A percentile compares a stretch with the other conserved stretches of the same genome.
Evolutionary conservation across 2,888 invertebrate species (phyloP).

Genomic region (Amphiduros pacificus): DNA sequence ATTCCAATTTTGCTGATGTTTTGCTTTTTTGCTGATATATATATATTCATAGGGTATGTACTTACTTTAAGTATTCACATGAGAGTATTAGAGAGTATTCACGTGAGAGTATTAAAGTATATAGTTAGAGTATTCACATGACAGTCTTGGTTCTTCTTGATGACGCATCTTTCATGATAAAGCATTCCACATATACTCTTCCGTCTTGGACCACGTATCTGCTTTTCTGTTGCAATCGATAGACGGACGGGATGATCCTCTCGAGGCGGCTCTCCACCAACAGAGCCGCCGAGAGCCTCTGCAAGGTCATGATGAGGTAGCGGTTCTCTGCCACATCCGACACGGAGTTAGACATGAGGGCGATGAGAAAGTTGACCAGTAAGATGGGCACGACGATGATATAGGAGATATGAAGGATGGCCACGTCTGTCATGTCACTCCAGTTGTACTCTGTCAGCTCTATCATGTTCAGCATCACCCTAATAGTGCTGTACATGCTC

Average conservation of each 20-base stretch:
- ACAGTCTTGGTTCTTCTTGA: too few species aligned
- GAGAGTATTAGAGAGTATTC: too few species aligned
- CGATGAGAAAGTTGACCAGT: slow-evolving; percentile 25
- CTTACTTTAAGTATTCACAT: too few species aligned
- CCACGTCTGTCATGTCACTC: slow-evolving; percentile 2
- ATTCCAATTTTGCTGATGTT: too few species aligned
- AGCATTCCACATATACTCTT: slow-evolving; percentile 15
- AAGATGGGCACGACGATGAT: slow-evolving; percentile 21
- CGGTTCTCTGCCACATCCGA: slow-evolving; percentile 18
- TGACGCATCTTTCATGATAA: slow-evolving; percentile 7
- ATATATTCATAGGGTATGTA: too few species aligned
- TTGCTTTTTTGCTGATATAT: too few species aligned
- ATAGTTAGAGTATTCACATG: too few species aligned
- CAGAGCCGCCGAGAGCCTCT: slow-evolving; percentile 13
- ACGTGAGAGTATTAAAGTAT: too few species aligned
- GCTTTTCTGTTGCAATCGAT: background rate
- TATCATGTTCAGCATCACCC: slow-evolving; percentile 21
- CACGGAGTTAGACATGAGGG: slow-evolving; percentile 22
- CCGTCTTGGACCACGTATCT: slow-evolving; percentile 1
- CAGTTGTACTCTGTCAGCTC: slow-evolving; percentile 16
- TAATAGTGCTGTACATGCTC: slow-evolving; percentile 20
- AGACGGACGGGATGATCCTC: background rate
- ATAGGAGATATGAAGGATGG: slow-evolving; percentile 20
- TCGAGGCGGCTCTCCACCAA: slow-evolving; percentile 15
- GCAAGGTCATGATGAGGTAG: slow-evolving; percentile 17